A percentile compares a stretch with the other conserved stretches of the same genome.
Evolutionary conservation across 2,888 invertebrate genomes (phyloP).

Genomic region (Trissolcus brochymenae): DNA sequence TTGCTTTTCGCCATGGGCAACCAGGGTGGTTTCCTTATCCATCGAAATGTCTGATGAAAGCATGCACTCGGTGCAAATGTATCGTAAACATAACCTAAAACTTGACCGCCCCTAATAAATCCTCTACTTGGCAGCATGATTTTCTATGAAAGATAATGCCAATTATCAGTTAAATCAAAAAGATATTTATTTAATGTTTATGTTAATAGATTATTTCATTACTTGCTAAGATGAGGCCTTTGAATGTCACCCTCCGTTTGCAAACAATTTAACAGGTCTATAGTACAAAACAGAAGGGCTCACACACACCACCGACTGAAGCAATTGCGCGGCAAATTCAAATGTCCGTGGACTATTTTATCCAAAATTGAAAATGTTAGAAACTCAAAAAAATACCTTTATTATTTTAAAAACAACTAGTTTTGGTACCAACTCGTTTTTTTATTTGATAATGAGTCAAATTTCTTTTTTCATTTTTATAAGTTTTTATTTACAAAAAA

Average conservation of each 20-base stretch:
- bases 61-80: slow-evolving; percentile 22
- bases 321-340: background rate
- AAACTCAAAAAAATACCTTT: background rate
- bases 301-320: background rate
- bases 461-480: no score
- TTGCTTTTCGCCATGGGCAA: slow-evolving; percentile 88
- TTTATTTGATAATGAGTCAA: background rate
- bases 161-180: background rate
- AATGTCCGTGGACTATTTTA: background rate
- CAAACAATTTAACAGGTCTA: no score
- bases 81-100: slow-evolving; percentile 44
- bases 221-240: no score
- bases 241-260: no score
- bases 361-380: background rate
- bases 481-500: no score
- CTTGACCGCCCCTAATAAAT: background rate
- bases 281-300: no score
- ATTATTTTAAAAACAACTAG: no score
- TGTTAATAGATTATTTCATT: background rate
- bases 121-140: slow-evolving; percentile 20
- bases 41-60: slow-evolving; percentile 76
- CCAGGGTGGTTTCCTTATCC: slow-evolving; percentile 87
- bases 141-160: background rate
- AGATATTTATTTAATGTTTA: background rate
- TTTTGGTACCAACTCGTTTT: no score